Conservation (phyloP, 1,140 invertebrate genomes). For the Eciton burchellii region DNA sequence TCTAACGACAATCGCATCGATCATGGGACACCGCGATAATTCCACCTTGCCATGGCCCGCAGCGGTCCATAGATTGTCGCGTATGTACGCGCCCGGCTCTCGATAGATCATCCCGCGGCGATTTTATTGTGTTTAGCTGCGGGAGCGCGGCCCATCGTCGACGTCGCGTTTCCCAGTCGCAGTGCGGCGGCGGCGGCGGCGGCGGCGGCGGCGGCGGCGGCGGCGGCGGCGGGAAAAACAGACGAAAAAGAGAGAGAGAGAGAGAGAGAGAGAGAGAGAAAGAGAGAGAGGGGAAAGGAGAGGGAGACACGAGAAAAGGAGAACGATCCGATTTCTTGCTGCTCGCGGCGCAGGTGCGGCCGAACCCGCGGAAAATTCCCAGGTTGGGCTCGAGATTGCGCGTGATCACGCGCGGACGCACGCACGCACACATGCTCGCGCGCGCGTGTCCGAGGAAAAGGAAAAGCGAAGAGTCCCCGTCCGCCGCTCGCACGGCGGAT, state of each 20-base stretch:
- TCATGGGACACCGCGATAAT: constrained; percentile 83
- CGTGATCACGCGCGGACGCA: constrained; percentile 25
- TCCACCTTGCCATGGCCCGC: constrained; percentile 73
- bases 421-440: constrained; percentile 24
- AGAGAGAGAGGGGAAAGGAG: not conserved
- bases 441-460: constrained; percentile 63
- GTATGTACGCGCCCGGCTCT: constrained; percentile 41
- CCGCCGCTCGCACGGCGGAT: constrained; percentile 72
- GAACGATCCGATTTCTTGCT: constrained; percentile 61
- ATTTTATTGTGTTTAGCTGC: constrained; percentile 77
- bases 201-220: constrained; percentile 27
- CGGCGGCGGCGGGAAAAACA: constrained; percentile 48
- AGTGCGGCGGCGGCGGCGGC: not conserved
- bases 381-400: constrained; percentile 59
- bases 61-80: constrained; percentile 70
- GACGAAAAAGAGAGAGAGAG: too few species aligned
- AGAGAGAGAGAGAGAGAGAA: too few species aligned
- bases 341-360: constrained; percentile 60
- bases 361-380: constrained; percentile 76
- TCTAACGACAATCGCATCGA: constrained; percentile 85
- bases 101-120: constrained; percentile 76
- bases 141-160: constrained; percentile 39
- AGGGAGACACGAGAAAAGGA: too few species aligned
- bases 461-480: constrained; percentile 58
- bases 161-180: too few species aligned